Conservation (phyloP, 2,113 vertebrate species). For the Chloebia gouldiae region DNA sequence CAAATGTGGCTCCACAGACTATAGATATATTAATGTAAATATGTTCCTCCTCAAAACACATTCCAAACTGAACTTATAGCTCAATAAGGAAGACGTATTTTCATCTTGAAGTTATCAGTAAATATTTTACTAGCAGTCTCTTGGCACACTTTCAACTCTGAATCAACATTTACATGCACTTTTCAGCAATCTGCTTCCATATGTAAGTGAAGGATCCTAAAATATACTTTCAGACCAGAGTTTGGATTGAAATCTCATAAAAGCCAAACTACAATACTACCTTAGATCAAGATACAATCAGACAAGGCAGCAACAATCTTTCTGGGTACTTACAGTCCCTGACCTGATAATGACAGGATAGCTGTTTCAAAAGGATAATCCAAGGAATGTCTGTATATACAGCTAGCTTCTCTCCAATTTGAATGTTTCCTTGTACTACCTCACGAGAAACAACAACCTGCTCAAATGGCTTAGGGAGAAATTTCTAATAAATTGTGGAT, state of each 20-base stretch:
- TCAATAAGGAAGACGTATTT: slow-evolving; percentile 64
- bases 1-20: neutral
- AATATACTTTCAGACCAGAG: neutral
- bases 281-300: neutral
- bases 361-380: neutral
- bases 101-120: slow-evolving; percentile 53
- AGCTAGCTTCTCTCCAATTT: neutral
- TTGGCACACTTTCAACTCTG: slow-evolving; percentile 31
- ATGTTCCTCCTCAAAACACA: neutral
- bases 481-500: neutral
- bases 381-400: neutral
- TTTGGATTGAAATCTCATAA: neutral
- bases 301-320: neutral
- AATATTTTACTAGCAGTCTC: slow-evolving; percentile 61
- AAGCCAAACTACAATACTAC: neutral
- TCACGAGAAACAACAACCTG: neutral
- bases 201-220: neutral
- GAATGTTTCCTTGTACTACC: neutral
- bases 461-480: neutral
- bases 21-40: slow-evolving; percentile 20
- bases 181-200: slow-evolving; percentile 23
- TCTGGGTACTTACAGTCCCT: neutral
- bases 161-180: slow-evolving; percentile 38
- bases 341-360: neutral
- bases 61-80: slow-evolving; percentile 44